Conservation (phyloP, 2,797 vertebrate species). For the Darevskia nairensis region DNA sequence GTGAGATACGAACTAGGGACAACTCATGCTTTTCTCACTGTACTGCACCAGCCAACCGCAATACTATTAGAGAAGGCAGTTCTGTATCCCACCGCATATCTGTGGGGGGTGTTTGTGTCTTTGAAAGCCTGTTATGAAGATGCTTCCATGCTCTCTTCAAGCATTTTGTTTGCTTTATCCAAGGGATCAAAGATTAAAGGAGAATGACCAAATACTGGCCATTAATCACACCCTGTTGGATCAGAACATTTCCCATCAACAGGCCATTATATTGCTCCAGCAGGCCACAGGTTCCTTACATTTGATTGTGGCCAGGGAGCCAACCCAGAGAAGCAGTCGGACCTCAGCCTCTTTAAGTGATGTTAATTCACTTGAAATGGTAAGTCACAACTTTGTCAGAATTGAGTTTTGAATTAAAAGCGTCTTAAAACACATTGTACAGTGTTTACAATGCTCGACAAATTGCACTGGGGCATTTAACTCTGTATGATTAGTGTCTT, state of each 20-base stretch:
- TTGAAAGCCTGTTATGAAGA: conserved; percentile 1
- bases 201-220: conserved; percentile 94
- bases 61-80: background rate
- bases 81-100: background rate
- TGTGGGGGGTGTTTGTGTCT: background rate
- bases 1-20: background rate
- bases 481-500: background rate
- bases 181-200: conserved; percentile 91
- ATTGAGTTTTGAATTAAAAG: conserved; percentile 34
- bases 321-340: conserved; percentile 54
- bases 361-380: conserved; percentile 72
- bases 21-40: background rate
- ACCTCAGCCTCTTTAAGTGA: conserved; percentile 56
- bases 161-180: conserved; percentile 63
- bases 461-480: background rate
- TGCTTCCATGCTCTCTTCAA: conserved; percentile 32
- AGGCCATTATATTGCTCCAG: conserved; percentile 91
- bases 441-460: background rate
- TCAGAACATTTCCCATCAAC: conserved; percentile 88
- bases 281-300: conserved; percentile 85
- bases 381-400: conserved; percentile 73
- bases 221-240: conserved; percentile 90
- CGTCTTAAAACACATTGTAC: background rate
- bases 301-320: conserved; percentile 89
- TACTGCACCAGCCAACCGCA: background rate